These are phyloP conservation scores for Alitta virens DNA, from an alignment of 2,888 invertebrate species.

Conservation along the genomic window DNA sequence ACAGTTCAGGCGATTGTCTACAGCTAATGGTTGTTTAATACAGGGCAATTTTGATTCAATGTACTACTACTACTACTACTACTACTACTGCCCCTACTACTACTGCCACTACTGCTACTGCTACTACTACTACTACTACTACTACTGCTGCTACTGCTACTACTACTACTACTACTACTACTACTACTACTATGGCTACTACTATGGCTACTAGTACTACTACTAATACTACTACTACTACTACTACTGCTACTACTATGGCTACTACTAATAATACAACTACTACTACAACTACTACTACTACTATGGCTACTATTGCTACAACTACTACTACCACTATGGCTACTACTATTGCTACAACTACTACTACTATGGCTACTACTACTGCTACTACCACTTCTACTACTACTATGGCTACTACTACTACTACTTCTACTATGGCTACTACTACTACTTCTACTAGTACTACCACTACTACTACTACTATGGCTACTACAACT, in stretches of 20 bases:
- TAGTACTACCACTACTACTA: not conserved
- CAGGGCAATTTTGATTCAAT: too few relatives aligned
- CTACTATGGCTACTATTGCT: too few relatives aligned
- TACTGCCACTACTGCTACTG: not conserved
- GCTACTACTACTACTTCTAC: not conserved
- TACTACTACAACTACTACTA: constrained; percentile 1
- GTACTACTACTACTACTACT: not conserved
- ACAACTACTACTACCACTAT: too few relatives aligned
- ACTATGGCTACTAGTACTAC: too few relatives aligned
- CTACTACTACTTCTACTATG: not conserved
- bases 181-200: too few relatives aligned
- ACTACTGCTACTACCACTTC: not conserved
- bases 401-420: not conserved
- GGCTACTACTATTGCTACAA: too few relatives aligned
- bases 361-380: too few relatives aligned
- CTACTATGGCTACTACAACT: not conserved
- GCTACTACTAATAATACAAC: too few relatives aligned
- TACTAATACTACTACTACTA: too few relatives aligned
- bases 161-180: not conserved
- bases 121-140: too few relatives aligned
- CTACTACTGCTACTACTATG: not conserved
- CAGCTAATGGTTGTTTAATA: too few relatives aligned
- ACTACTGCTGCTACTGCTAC: not conserved
- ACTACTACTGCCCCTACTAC: not conserved
- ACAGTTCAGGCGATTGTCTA: too few relatives aligned